Evolutionary conservation across 2,113 vertebrate genomes (phyloP), one percentile per base, ranked within the genome.

Genomic region (Thinocorus orbignyianus): DNA sequence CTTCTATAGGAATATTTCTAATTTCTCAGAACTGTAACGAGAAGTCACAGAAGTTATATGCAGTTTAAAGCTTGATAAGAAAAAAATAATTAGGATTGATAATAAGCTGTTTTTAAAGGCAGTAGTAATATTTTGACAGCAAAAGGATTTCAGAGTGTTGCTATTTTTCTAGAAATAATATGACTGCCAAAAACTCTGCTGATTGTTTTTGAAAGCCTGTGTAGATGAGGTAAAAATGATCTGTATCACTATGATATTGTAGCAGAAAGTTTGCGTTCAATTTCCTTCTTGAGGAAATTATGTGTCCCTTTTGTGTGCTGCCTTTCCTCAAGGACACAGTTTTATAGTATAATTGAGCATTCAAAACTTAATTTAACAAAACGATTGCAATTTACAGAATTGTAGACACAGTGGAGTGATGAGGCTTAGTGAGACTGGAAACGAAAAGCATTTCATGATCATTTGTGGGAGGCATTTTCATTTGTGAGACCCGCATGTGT

Each of bases 11-110:
- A 88, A 35, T 51, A 83, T 20, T 92, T 82, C 87, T 95, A 39
- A 15, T 90, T 91, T 93, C 87, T 88, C 39, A 25, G 51, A 39
- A 37, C 12, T 17, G 18, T 42, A 88, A 73, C 23, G 26, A 93
- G 76, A 69, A 93, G 78, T 58, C 55, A 9, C 30, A 23, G 64
- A 68, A 48, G 79, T 90, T 78, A 64, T 78, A 48, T 8, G 76
- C 46, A 65, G 80, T 65, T 90, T 51, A 92, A 86, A 86, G 55
- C 48, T 64, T 60, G 76, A 93, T 96, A 91, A 91, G 71, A 77
- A 90, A 86, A 77, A 90, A 78, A 90, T 70, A 81, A 92, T 90
- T 90, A 71, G 72, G 72, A 31, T 55, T 60, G 72, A 78, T 84
- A 86, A 88, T 65, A 95, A 89, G 26, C 35, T 54, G 77, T 86